A percentile compares a stretch with the other conserved stretches of the same genome.
Conservation (phyloP, 1,140 invertebrate species). For the Drosophila kikkawai region DNA sequence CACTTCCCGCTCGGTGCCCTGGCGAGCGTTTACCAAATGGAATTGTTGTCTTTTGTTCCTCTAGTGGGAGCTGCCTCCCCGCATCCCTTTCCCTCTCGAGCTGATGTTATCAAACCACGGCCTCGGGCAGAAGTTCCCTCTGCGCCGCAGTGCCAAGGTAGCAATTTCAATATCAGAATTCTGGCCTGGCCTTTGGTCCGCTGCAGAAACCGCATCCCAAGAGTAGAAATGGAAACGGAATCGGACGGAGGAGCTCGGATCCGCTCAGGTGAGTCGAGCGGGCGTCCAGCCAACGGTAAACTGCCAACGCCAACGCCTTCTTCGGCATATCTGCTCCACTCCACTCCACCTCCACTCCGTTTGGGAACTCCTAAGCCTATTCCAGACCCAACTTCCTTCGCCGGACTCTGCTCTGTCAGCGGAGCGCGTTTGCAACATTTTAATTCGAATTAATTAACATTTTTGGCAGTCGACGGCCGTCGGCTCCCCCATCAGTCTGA, state of each 20-base stretch:
- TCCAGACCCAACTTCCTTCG: conserved; percentile 22
- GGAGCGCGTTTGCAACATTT: conserved; percentile 60
- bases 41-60: conserved; percentile 78
- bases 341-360: conserved; percentile 24
- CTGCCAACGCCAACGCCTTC: conserved; percentile 76
- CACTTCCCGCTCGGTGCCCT: conserved; percentile 41
- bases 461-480: conserved; percentile 43
- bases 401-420: conserved; percentile 36
- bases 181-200: conserved; percentile 72
- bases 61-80: conserved; percentile 51
- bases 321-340: conserved; percentile 62
- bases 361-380: conserved; percentile 33
- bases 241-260: conserved; percentile 15
- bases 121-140: conserved; percentile 70
- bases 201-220: conserved; percentile 51
- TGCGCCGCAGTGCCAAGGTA: conserved; percentile 61
- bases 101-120: conserved; percentile 71
- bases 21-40: conserved; percentile 77
- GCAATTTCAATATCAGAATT: conserved; percentile 82
- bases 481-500: conserved; percentile 50
- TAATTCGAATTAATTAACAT: conserved; percentile 81
- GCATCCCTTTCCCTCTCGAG: conserved; percentile 18
- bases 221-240: conserved; percentile 17
- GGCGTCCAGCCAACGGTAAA: conserved; percentile 66
- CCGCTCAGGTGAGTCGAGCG: conserved; percentile 63